Conservation (phyloP, 1,140 invertebrate species). For the Drosophila lini region DNA sequence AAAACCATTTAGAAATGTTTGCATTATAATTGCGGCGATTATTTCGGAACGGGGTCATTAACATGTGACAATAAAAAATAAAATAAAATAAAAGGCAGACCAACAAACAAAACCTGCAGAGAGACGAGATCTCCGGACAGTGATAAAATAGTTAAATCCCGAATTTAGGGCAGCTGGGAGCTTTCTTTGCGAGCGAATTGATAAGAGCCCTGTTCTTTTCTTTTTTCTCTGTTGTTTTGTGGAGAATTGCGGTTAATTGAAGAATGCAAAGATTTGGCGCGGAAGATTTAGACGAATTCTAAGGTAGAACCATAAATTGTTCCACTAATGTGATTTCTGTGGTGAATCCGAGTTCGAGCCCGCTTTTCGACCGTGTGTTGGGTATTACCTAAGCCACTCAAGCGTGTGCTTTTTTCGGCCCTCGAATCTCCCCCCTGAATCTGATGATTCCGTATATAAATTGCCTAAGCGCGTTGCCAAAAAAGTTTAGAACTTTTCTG, state of each 20-base stretch:
- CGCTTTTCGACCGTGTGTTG: constrained; percentile 2
- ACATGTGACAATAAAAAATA: constrained; percentile 66
- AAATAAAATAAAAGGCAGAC: constrained; percentile 14
- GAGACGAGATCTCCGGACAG: constrained; percentile 58
- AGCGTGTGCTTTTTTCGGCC: constrained; percentile 40
- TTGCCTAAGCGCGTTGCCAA: constrained; percentile 51
- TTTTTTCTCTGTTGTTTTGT: constrained; percentile 5
- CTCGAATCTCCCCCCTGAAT: constrained; percentile 10
- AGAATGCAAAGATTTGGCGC: constrained; percentile 64
- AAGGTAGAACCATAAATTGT: constrained; percentile 66
- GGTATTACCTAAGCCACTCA: constrained; percentile 55
- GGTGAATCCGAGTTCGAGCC: constrained; percentile 47
- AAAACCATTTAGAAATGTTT: constrained; percentile 71
- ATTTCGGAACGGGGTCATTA: constrained; percentile 74
- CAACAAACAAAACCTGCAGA: constrained; percentile 24
- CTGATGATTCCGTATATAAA: constrained; percentile 54
- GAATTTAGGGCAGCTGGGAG: constrained; percentile 22
- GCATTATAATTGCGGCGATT: constrained; percentile 75
- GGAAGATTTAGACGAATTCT: constrained; percentile 53
- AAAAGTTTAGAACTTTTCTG: constrained; percentile 76
- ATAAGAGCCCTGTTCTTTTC: constrained; percentile 46
- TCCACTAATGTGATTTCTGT: constrained; percentile 71
- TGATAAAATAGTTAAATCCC: constrained; percentile 72
- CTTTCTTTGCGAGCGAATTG: constrained; percentile 37
- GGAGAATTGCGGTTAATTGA: constrained; percentile 65